Percentiles rank a stretch among this genome's conserved stretches.
These are phyloP conservation scores for Sycophila sp. DNA, from an alignment of 1,140 invertebrate species.

Conservation along the genomic window DNA sequence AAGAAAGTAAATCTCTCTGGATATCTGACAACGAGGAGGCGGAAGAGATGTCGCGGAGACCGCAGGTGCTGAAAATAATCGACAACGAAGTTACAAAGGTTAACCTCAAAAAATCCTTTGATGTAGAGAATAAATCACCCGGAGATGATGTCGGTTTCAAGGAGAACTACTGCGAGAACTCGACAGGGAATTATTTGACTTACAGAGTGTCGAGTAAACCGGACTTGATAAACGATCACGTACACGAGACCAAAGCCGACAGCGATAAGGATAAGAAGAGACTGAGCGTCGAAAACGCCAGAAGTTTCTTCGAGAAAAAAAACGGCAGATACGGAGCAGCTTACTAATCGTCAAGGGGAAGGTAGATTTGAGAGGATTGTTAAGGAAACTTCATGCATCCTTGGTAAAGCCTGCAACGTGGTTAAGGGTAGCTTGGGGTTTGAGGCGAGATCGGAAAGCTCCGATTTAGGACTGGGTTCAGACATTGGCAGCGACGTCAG, in stretches of 20 bases:
- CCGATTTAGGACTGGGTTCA: conserved; percentile 60
- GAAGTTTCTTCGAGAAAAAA: conserved; percentile 59
- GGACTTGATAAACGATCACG: conserved; percentile 22
- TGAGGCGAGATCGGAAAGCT: conserved; percentile 62
- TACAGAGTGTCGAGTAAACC: conserved; percentile 11
- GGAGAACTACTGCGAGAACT: background rate
- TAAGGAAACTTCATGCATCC: conserved; percentile 65
- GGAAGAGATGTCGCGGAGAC: conserved; percentile 62
- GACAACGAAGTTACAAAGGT: conserved; percentile 60
- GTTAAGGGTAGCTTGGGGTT: conserved; percentile 64
- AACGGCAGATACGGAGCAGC: conserved; percentile 54
- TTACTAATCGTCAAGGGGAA: conserved; percentile 64
- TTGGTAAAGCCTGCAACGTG: conserved; percentile 62
- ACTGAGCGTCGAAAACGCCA: conserved; percentile 51
- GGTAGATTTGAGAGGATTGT: conserved; percentile 70
- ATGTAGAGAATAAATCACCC: background rate
- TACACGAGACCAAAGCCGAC: background rate
- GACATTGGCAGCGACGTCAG: conserved; percentile 59
- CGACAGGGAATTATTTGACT: background rate
- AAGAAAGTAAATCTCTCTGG: conserved; percentile 59
- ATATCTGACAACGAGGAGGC: conserved; percentile 49
- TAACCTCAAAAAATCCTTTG: background rate
- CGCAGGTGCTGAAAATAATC: conserved; percentile 61
- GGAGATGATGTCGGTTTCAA: background rate
- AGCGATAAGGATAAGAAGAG: conserved; percentile 36